Base-by-base conservation (phyloP, 2,888 invertebrate species). In the Drosophila nigricruria region DNA sequence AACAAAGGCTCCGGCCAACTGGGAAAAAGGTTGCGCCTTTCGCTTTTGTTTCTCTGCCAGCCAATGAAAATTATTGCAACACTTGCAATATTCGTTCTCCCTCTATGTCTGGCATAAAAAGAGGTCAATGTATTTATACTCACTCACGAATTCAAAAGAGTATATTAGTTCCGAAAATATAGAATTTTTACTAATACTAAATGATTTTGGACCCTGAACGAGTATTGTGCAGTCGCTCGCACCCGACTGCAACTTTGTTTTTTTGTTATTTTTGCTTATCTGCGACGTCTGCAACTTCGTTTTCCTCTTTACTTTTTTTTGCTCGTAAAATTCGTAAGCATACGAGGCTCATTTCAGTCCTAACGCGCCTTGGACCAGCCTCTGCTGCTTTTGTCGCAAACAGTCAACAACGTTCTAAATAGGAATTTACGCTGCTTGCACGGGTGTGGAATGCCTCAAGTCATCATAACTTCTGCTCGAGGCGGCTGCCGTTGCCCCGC, bases 401-500 rank as follows among this genome's bases (percentile, higher is more conserved):
- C 67, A 63, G 70, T 56, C 64, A 53, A 53, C 64, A 53, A 53
- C 27, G 52, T 66, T 81, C 57, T 64, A 89, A 88, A 85, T 85
- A 77, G 70, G 73, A 89, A 85, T 82, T 88, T 89, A 88, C 80
- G 82, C 64, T 70, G 49, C 49, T 50, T 47, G 50, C 45, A 59
- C 53, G 76, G 71, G 63, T 58, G 61, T 84, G 70, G 45, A 57
- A 57, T 42, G 73, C 81, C 77, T 69, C 63, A 73, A 82, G 78
- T 75, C 74, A 65, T 85, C 90, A 88, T 85, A 85, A 88, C 90
- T 89, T 88, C 86, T 84, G 82, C 73, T 79, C 66, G 36, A 38
- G 36, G 54, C 64, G 65, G 45, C 42, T 47, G 52, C 40, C 40
- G 57, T 49, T 20, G 25, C 20, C 30, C 30, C 52, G 10, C 47